Evolutionary conservation across 1,140 invertebrate species (phyloP).

Genomic region (Brachionus asplanchnoidis): DNA sequence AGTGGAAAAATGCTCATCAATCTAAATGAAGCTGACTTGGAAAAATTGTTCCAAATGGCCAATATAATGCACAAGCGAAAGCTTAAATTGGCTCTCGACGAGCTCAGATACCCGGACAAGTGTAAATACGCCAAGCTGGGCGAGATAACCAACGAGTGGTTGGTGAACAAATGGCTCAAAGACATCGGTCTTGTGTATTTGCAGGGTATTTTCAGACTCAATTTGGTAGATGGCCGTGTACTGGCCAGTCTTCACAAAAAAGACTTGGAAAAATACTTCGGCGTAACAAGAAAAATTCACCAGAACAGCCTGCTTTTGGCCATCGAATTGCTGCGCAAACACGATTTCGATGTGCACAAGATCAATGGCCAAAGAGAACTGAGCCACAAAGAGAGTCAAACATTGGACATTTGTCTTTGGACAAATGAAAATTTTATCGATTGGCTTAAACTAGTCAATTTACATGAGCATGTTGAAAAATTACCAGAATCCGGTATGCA

Average conservation of each 20-base stretch:
- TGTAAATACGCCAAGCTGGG: conserved; percentile 15
- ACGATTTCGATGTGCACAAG: conserved; percentile 28
- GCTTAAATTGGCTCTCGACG: conserved; percentile 7
- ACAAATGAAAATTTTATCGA: conserved; percentile 21
- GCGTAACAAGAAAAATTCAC: background rate
- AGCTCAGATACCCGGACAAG: conserved; percentile 27
- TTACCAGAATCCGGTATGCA: conserved; percentile 35
- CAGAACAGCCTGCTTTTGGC: conserved; percentile 10
- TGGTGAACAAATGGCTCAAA: conserved; percentile 15
- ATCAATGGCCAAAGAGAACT: background rate
- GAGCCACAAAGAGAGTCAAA: conserved; percentile 2
- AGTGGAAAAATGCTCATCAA: conserved; percentile 7
- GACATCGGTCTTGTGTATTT: conserved; percentile 14
- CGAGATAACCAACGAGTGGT: conserved; percentile 32
- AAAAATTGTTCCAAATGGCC: conserved; percentile 26
- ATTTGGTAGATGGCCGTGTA: conserved; percentile 35
- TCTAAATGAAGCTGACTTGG: conserved; percentile 10
- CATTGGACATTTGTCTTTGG: conserved; percentile 22
- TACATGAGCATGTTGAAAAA: conserved; percentile 9
- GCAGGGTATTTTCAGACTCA: conserved; percentile 12
- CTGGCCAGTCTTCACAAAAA: conserved; percentile 27
- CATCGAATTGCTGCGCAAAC: background rate
- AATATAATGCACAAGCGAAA: conserved; percentile 32
- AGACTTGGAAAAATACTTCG: conserved; percentile 37
- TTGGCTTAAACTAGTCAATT: conserved; percentile 36